A percentile compares a stretch with the other conserved stretches of the same genome.
Conservation (phyloP, 2,113 vertebrate genomes). For the Stictonetta naevosa region DNA sequence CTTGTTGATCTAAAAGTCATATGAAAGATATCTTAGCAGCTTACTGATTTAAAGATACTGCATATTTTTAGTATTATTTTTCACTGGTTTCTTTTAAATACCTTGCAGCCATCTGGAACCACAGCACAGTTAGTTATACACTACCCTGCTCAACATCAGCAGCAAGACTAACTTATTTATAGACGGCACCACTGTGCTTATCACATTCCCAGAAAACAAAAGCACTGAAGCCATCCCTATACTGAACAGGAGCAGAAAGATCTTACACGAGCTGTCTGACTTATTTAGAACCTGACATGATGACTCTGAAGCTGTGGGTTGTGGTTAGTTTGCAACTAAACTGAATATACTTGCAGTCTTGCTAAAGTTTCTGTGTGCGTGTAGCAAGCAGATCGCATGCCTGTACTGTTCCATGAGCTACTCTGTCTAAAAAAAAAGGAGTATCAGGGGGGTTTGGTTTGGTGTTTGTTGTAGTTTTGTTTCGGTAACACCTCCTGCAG, state of each 20-base stretch:
- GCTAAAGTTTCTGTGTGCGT: slow-evolving; percentile 78
- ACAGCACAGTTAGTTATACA: slow-evolving; percentile 76
- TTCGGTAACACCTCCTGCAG: slow-evolving; percentile 78
- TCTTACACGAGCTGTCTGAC: slow-evolving; percentile 50
- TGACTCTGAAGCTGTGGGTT: slow-evolving; percentile 78
- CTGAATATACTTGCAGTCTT: slow-evolving; percentile 73
- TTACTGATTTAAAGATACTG: slow-evolving; percentile 82
- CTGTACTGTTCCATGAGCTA: slow-evolving; percentile 78
- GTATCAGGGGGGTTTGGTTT: not conserved
- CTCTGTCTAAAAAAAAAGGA: slow-evolving; percentile 62
- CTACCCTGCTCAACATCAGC: slow-evolving; percentile 78
- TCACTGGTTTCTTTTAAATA: slow-evolving; percentile 72
- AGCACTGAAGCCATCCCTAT: slow-evolving; percentile 77
- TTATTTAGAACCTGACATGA: slow-evolving; percentile 55
- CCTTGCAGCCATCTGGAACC: slow-evolving; percentile 80
- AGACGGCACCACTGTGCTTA: slow-evolving; percentile 92
- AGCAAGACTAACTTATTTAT: slow-evolving; percentile 85
- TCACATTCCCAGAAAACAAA: slow-evolving; percentile 78
- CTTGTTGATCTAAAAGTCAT: slow-evolving; percentile 70
- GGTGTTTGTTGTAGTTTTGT: not conserved
- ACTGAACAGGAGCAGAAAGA: slow-evolving; percentile 74
- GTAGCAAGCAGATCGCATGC: slow-evolving; percentile 76
- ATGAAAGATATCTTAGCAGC: slow-evolving; percentile 71
- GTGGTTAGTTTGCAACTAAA: slow-evolving; percentile 78
- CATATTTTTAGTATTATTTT: slow-evolving; percentile 71